Conservation (phyloP, 2,113 vertebrate species). For the Setophaga kirtlandii region DNA sequence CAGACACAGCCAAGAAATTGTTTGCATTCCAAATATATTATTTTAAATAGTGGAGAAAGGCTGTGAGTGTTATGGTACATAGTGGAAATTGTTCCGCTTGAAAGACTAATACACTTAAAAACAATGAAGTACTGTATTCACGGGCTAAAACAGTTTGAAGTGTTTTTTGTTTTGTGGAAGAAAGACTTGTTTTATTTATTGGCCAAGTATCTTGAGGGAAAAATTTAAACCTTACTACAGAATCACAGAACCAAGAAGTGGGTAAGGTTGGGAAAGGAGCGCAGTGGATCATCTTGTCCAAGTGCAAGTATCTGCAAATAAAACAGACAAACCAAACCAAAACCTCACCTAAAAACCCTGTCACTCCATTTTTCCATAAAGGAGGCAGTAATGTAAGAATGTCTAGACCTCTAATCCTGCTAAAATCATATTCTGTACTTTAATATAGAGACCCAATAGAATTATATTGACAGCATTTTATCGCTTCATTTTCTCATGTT, state of each 20-base stretch:
- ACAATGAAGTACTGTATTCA: not conserved
- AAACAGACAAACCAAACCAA: not conserved
- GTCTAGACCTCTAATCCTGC: not conserved
- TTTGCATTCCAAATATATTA: rapidly evolving
- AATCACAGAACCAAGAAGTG: not conserved
- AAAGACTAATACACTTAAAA: not conserved
- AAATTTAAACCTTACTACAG: not conserved
- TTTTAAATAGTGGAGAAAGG: not conserved
- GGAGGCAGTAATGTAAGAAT: not conserved
- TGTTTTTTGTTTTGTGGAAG: not conserved
- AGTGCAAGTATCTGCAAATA: not conserved
- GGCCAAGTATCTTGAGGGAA: not conserved
- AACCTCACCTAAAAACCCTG: not conserved
- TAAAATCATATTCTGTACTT: not conserved
- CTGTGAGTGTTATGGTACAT: not conserved
- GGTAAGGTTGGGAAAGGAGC: not conserved
- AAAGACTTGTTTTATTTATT: not conserved
- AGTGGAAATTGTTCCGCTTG: not conserved
- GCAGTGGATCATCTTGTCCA: not conserved
- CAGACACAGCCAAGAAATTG: not conserved
- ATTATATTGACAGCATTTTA: not conserved
- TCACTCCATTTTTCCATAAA: not conserved
- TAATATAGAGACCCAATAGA: rapidly evolving
- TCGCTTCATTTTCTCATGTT: not conserved
- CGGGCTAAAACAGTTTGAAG: not conserved